Base-by-base conservation (phyloP, 2,113 vertebrate genomes). In the Brachirus orientalis region DNA sequence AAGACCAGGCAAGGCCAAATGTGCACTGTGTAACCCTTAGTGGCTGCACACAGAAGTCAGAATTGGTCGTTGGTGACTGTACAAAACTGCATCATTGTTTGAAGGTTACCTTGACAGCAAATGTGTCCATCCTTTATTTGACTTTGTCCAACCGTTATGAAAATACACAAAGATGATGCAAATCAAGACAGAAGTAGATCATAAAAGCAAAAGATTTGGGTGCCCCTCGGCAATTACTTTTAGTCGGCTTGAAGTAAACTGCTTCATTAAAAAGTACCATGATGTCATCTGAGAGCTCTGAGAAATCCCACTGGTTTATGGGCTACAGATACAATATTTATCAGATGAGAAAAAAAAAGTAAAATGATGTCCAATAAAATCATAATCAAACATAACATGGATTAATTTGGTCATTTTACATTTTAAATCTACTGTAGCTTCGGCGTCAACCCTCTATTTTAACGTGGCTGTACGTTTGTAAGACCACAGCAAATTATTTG, bases 51-150 rank as follows among this genome's bases (percentile, higher is more conserved):
- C 45, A 82, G 55, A 74, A 69, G 65, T 57, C 53, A 71, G 50
- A 75, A 6, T 20, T 52, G 36, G 16, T 35, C 38, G 19, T 22
- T 41, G n/a, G 16, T 8, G 35, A 10, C 18, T 43, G 37, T 8
- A 44, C 56, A 13, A 73, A n/a, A 64, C 14, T 33, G 53, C 40
- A 54, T 37, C 2, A 9, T n/a, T 57, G 33, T n/a, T n/a, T n/a
- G n/a, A n/a, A n/a, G n/a, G n/a, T n/a, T n/a, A n/a, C n/a, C 18
- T 16, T 80, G 61, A 54, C 62, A 72, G 33, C 65, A 43, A 75
- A 72, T 11, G 33, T 45, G 46, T 20, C n/a, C n/a, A n/a, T n/a
- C n/a, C n/a, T n/a, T n/a, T n/a, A n/a, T n/a, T n/a, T n/a, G n/a
- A n/a, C n/a, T n/a, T n/a, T n/a, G n/a, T n/a, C n/a, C n/a, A n/a